Evolutionary conservation across 2,888 invertebrate species (phyloP).

Genomic region (Colletes collaris): DNA sequence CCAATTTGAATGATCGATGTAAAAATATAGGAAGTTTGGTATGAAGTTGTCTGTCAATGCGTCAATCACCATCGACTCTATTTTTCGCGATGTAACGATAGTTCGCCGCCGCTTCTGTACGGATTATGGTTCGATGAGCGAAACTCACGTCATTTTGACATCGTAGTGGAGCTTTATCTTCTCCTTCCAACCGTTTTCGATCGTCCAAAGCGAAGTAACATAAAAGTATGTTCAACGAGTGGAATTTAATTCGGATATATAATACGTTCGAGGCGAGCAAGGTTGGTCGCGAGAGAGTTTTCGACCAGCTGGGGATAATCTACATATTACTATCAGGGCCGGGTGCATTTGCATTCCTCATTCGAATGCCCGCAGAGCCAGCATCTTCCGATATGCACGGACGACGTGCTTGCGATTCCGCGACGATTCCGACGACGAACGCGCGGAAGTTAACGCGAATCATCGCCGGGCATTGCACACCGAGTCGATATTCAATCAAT

Average conservation of each 20-base stretch:
- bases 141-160: not conserved
- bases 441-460: not conserved
- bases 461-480: not conserved
- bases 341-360: slow-evolving; percentile 62
- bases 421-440: slow-evolving; percentile 36
- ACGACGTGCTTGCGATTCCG: slow-evolving; percentile 47
- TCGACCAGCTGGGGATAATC: slow-evolving; percentile 66
- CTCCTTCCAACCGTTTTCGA: too few species aligned
- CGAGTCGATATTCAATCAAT: slow-evolving; percentile 1
- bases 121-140: not conserved
- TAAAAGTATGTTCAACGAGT: not conserved
- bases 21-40: not conserved
- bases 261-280: slow-evolving; percentile 28
- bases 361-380: slow-evolving; percentile 45
- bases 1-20: slow-evolving; percentile 5
- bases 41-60: not conserved
- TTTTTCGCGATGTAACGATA: not conserved
- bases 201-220: not conserved
- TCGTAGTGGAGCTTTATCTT: not conserved
- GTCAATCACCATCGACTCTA: not conserved
- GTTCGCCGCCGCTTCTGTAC: not conserved
- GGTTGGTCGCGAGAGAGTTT: slow-evolving; percentile 63
- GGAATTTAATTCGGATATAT: slow-evolving; percentile 32
- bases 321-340: slow-evolving; percentile 60
- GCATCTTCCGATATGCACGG: slow-evolving; percentile 43